Percentiles rank a stretch among this genome's conserved stretches.
These are phyloP conservation scores for Eciton burchellii DNA, from an alignment of 1,140 invertebrate species.

Conservation along the genomic window DNA sequence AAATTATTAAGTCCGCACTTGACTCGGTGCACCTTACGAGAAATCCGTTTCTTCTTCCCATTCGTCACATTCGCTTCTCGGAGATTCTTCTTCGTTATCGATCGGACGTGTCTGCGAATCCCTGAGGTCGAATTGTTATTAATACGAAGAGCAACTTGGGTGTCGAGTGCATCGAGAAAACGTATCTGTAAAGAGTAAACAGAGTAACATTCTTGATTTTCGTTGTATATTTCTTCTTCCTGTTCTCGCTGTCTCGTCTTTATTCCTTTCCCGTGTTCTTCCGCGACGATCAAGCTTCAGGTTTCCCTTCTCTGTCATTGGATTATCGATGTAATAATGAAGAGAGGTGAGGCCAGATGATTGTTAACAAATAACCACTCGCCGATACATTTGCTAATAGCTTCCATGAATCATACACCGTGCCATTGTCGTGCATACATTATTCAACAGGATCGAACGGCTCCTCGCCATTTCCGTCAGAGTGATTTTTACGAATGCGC, in stretches of 20 bases:
- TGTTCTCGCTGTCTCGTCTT: background rate
- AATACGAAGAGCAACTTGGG: background rate
- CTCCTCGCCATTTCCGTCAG: slow-evolving; percentile 40
- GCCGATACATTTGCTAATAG: slow-evolving; percentile 53
- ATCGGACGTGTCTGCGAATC: too few relatives aligned
- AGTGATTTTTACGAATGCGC: slow-evolving; percentile 44
- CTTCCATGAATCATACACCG: slow-evolving; percentile 47
- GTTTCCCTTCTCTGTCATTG: background rate
- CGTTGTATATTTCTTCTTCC: too few relatives aligned
- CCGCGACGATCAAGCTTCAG: background rate
- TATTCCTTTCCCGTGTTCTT: background rate
- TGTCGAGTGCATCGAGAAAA: background rate
- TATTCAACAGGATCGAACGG: slow-evolving; percentile 57
- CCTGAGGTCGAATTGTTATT: background rate
- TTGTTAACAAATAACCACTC: slow-evolving; percentile 37
- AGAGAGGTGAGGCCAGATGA: background rate
- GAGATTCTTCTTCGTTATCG: background rate
- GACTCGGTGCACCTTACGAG: background rate
- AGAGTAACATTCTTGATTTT: background rate
- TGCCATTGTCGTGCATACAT: slow-evolving; percentile 59
- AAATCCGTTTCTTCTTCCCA: background rate
- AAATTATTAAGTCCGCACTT: slow-evolving; percentile 35
- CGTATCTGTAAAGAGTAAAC: background rate
- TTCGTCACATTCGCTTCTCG: background rate
- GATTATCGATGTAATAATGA: background rate